These are phyloP conservation scores for Labrus mixtus DNA, from an alignment of 2,113 vertebrate genomes.

Conservation along the genomic window DNA sequence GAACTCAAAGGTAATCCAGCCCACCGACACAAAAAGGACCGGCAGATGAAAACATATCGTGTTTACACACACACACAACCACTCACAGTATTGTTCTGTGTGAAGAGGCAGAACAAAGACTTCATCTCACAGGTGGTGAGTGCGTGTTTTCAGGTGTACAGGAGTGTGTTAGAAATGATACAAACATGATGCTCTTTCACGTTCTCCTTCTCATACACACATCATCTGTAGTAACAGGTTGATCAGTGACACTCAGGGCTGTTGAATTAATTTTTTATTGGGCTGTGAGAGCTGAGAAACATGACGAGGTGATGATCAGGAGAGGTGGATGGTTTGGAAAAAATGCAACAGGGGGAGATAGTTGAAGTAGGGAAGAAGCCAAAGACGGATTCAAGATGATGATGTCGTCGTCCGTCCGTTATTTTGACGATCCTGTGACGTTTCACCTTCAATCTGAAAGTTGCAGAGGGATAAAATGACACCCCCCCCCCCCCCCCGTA, in stretches of 20 bases:
- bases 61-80: background rate
- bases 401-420: no score
- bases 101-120: no score
- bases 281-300: background rate
- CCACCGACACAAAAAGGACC: slow-evolving; percentile 7
- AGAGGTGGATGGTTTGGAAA: slow-evolving; percentile 8
- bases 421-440: no score
- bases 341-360: slow-evolving; percentile 4
- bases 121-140: no score
- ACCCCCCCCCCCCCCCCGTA: no score
- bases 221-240: background rate
- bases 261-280: background rate
- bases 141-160: background rate
- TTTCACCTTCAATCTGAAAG: no score
- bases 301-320: background rate
- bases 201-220: background rate
- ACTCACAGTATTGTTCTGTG: no score
- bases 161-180: background rate
- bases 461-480: no score
- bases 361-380: no score
- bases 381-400: no score
- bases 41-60: slow-evolving; percentile 23
- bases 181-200: background rate
- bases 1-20: background rate
- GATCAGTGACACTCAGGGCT: slow-evolving; percentile 30